Base-by-base conservation (phyloP, 37 sponge, comb jelly and placozoan genomes). In the Corticium candelabrum region DNA sequence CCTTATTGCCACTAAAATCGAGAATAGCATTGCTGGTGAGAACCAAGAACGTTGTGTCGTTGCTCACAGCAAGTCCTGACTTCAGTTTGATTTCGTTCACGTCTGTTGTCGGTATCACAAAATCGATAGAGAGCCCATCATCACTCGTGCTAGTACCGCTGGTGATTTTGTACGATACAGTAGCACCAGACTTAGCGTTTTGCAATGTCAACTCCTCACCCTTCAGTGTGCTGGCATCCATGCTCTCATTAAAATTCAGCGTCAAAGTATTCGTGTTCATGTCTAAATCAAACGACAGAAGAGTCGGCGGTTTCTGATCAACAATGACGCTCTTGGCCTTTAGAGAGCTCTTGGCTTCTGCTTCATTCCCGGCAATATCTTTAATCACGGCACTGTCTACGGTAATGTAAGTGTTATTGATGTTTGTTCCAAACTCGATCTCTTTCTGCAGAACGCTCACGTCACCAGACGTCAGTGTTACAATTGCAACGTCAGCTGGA, bases 1-100 rank as follows among this genome's bases (percentile, higher is more conserved):
- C 89, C 27, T 70, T 86, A n/a, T 74, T 85, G 2, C 40, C 80
- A 68, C 37, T 73, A 89, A 90, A 88, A 68, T 94, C 95, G 0
- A 35, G 33, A 40, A 94, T 82, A 15, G 87, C 77, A n/a, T 84
- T 87, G 68, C 68, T 36, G 35, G 67, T 76, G 37, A 83, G 86
- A 69, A 75, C 74, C 35, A 90, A 79, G 73, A 82, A 91, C 5
- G 73, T 70, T 34, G 73, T 35, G 21, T 70, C 21, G 33, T 7
- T 32, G 7, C 5, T 34, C 33, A 70, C 31, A 4, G 73, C 73
- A 34, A 70, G 73, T 70, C 88, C 81, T 39, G 79, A 72, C 79
- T 94, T 94, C 78, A 94, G 67, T 1, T 36, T 69, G 67, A 94
- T 39, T 39, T 94, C 95, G 56, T 27, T 33, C 3, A 3, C 57